Evolutionary conservation across 2,797 vertebrate species (phyloP), one percentile per base, ranked within the genome.

Genomic region (Microchirus variegatus): DNA sequence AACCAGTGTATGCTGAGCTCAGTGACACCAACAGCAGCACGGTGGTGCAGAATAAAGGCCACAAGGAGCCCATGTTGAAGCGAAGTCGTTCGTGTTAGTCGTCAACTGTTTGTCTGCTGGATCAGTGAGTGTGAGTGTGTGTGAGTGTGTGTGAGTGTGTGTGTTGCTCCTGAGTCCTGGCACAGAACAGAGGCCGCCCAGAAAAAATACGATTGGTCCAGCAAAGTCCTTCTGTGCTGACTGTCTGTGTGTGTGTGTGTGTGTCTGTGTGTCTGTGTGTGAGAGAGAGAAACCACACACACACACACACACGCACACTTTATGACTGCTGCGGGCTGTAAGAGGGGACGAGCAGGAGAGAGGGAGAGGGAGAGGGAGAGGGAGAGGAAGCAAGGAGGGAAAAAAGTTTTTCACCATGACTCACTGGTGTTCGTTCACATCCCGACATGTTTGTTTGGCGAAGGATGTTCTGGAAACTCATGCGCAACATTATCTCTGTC

Each of bases 321-420:
- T 31, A 8, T 67, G 22, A 45, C 26, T 67, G 48, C 51, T 67
- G 58, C 26, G 63, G 57, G 56, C n/a, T 51, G 68, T 70, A 5
- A 10, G 36, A 53, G 59, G 10, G 50, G 31, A 31, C 31, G 50
- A 26, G 63, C 0, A 47, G 53, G 58, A 10, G 38, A 9, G 13
- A 50, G 41, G n/a, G 47, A 22, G 53, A 43, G n/a, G n/a, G 38
- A 9, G 13, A 50, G 41, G n/a, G 47, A 22, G 53, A 48, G 18
- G 54, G 50, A 57, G 56, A 10, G 41, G 9, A n/a, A 51, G 44
- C n/a, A 46, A 16, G 56, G 77, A 70, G 73, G 66, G 77, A 43
- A 26, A 46, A 38, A 73, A 63, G 77, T 72, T 83, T 83, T 89
- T 59, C 44, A 46, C 18, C 81, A 59, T 89, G 86, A 91, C 65